Evolutionary conservation across 2,888 invertebrate genomes (phyloP).

Genomic region (Carabus problematicus): DNA sequence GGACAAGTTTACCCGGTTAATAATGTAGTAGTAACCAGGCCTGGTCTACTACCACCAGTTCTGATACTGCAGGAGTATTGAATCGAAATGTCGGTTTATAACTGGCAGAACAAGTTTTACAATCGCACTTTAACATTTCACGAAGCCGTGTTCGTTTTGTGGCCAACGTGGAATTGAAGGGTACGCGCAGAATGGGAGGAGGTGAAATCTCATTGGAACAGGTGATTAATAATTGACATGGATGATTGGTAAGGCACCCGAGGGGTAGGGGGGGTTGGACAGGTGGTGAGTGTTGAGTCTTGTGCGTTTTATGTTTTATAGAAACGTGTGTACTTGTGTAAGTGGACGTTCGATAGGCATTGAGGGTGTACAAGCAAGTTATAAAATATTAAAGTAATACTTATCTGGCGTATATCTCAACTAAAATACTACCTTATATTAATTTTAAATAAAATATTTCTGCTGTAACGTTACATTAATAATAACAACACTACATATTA

Average conservation of each 20-base stretch:
- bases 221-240: conserved; percentile 29
- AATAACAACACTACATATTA: no score
- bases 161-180: conserved; percentile 6
- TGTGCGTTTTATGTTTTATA: no score
- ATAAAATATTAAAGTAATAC: not conserved
- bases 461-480: no score
- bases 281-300: not conserved
- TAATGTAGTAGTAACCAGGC: conserved; percentile 14
- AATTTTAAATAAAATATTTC: no score
- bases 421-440: no score
- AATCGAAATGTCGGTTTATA: conserved; percentile 52
- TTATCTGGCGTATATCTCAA: no score
- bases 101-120: conserved; percentile 56
- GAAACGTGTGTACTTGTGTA: not conserved
- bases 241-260: conserved; percentile 9
- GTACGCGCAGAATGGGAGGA: conserved; percentile 44
- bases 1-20: conserved; percentile 20
- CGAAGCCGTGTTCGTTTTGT: conserved; percentile 50
- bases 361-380: conserved; percentile 2
- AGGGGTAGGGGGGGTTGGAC: not conserved
- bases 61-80: conserved; percentile 46
- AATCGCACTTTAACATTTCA: conserved; percentile 59
- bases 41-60: conserved; percentile 9
- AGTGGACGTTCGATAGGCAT: not conserved
- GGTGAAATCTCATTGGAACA: conserved; percentile 55